Percentiles rank a stretch among this genome's conserved stretches.
phyloP scores from a whole-genome alignment of 2,888 invertebrate species.

The Chesias legatella region DNA sequence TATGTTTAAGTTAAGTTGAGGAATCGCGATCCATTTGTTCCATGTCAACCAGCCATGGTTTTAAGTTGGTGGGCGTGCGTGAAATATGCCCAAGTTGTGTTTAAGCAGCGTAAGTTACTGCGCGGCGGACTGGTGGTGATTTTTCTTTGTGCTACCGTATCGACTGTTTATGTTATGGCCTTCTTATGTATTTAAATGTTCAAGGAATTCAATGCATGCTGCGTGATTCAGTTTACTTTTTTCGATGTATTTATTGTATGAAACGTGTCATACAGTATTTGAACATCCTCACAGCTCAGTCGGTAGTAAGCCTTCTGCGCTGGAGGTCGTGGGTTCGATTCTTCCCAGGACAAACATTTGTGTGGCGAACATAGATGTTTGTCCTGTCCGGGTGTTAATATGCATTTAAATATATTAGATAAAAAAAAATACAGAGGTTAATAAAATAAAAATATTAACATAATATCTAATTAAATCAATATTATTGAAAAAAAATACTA shows the following conservation, averaged over 20 bases:
- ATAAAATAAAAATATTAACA: too few species aligned
- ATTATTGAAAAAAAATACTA: too few species aligned
- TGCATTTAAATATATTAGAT: too few species aligned
- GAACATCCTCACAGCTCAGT: too few species aligned
- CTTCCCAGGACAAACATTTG: too few species aligned
- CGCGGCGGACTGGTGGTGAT: conserved; percentile 24
- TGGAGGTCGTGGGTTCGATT: too few species aligned
- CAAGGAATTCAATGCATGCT: conserved; percentile 1
- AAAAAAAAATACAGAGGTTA: too few species aligned
- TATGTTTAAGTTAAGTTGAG: conserved; percentile 36
- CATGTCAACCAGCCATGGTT: conserved; percentile 32
- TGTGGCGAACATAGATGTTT: too few species aligned
- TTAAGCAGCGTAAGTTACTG: conserved; percentile 30
- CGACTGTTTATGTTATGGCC: conserved; percentile 15
- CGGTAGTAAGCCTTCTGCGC: too few species aligned
- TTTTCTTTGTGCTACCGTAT: conserved; percentile 32
- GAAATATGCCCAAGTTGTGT: conserved; percentile 38
- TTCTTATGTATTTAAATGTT: conserved; percentile 18
- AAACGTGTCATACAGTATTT: too few species aligned
- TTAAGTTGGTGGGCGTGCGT: conserved; percentile 40
- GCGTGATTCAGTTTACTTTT: conserved; percentile 1
- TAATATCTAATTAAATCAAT: too few species aligned
- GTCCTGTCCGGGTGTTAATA: too few species aligned
- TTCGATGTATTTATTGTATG: not conserved
- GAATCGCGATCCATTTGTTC: conserved; percentile 42